Base-by-base conservation (phyloP, 2,113 vertebrate species). In the Coturnix japonica region DNA sequence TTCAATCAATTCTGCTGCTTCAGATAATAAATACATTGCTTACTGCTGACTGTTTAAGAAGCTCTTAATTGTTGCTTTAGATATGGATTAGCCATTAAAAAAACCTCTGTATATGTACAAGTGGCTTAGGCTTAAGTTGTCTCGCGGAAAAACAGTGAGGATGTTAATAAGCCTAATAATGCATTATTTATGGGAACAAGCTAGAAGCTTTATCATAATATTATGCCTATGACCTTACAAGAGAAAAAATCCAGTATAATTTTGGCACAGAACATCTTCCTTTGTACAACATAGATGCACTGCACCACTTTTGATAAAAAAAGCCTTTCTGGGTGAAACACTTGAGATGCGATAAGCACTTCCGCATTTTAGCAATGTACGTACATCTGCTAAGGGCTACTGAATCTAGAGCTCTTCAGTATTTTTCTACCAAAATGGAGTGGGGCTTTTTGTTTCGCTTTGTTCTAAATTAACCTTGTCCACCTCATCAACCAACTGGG, bases 111-210 rank as follows among this genome's bases (percentile, higher is more conserved):
- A 12, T 75, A 69, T 26, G 17, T 33, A 0, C 25, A 73, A 70
- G 22, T 80, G 66, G 56, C 57, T 91, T 71, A 63, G 71, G 56
- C 69, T 91, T 71, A 70, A 64, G 7, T 30, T 74, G 22, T 54
- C 39, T 39, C 43, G 47, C 54, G 66, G 92, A 76, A 91, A 31
- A 91, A n/a, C 30, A 82, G 66, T n/a, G 46, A 82, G 64, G 15
- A 77, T 74, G 64, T 61, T 83, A 89, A 75, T 78, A 83, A 77
- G 23, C 46, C 75, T 85, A 87, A 89, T 63, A 89, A 82, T 70
- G 16, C 30, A 79, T 82, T 85, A 87, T 89, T 89, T 87, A 83
- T 64, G 30, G 66, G 5, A 21, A 89, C 85, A 89, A 76, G n/a
- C 46, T 51, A 18, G 56, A 87, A 91, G 72, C 51, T 63, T 57